Evolutionary conservation across 2,888 invertebrate species (phyloP), one percentile per base, ranked within the genome.

Genomic region (Brachynemurus nebulosus): DNA sequence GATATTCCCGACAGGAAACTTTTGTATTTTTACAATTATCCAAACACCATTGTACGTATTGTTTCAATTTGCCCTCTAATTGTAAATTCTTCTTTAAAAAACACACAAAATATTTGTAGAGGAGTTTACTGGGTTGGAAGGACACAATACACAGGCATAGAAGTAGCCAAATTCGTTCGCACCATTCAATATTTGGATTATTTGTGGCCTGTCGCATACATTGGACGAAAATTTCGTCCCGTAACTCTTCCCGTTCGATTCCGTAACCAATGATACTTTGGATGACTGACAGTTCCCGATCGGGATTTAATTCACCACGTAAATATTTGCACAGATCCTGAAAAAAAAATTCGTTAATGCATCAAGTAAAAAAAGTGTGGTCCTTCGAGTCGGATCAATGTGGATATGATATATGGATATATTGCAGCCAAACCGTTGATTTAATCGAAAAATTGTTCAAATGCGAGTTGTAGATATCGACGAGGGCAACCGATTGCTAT

Each of bases 11-110:
- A 2, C 86, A 82, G 33, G 80, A 79, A 3, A 81, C 81, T 62
- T 89, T 83, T 4, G 83, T 86, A 50, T 86, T 86, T 51, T 89
- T 80, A 55, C 92, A 86, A 68, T 93, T 92, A 59, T 91, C 91
- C 43, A 91, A 71, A 60, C 92, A 92, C 86, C 91, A 92, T 63
- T 90, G 86, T 8, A 91, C 90, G 59, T 90, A 91, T 62, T 91
- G 90, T 6, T 78, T 70, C 17, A 83, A 65, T 56, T 78, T 76
- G 4, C 80, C 80, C 39, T 78, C 78, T 42, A 74, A 67, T n/a
- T 71, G 67, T 18, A 80, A 58, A 59, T 77, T 81, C 59, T 81
- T 80, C 55, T 76, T 76, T 40, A 86, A 64, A 59, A 84, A 86
- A 12, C 81, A 80, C 21, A 82, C 71, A 53, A 84, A 80, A 66